phyloP scores from a whole-genome alignment of 2,113 vertebrate genomes.

The Hippocampus barbouri region DNA sequence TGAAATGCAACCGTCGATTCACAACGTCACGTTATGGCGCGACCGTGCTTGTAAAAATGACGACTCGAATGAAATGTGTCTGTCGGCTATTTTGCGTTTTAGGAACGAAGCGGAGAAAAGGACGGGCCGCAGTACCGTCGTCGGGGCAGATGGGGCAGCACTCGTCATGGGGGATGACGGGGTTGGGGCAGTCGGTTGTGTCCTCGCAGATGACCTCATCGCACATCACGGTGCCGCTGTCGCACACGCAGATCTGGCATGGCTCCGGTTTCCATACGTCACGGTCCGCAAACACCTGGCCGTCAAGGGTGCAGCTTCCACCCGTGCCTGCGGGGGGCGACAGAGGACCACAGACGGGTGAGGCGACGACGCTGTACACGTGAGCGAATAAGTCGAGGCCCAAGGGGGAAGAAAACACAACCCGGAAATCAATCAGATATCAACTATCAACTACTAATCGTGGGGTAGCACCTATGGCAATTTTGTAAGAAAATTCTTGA shows the following conservation, averaged over 20 bases:
- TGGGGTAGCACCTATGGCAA: neutral
- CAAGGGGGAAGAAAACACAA: neutral
- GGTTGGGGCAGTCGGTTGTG: constrained; percentile 76
- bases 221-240: constrained; percentile 84
- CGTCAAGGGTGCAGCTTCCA: constrained; percentile 78
- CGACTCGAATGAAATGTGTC: neutral
- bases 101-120: too few relatives aligned
- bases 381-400: neutral
- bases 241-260: constrained; percentile 92
- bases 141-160: constrained; percentile 83
- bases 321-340: constrained; percentile 66
- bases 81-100: neutral
- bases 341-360: constrained; percentile 12
- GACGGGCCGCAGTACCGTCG: constrained; percentile 58
- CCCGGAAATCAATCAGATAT: neutral
- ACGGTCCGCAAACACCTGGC: constrained; percentile 78
- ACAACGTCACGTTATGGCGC: too few relatives aligned
- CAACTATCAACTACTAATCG: neutral
- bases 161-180: constrained; percentile 75
- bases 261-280: constrained; percentile 89
- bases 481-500: neutral
- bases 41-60: too few relatives aligned
- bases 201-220: constrained; percentile 87
- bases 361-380: neutral
- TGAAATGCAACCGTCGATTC: neutral